phyloP scores from a whole-genome alignment of 1,140 invertebrate genomes.

The Dicyema japonicum region DNA sequence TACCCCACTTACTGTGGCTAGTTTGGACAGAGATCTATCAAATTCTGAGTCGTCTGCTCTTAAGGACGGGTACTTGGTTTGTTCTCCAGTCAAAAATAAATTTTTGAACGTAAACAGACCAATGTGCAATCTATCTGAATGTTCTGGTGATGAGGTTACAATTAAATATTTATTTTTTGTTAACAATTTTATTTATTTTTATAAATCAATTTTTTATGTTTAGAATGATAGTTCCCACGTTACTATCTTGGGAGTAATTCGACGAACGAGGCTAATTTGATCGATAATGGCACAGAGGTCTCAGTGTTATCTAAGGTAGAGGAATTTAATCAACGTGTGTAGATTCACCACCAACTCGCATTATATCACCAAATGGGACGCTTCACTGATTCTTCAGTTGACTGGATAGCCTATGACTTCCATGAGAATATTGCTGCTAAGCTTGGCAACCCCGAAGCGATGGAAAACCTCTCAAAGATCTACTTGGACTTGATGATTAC shows the following conservation, averaged over 20 bases:
- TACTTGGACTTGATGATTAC: conserved; percentile 21
- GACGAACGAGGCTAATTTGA: background rate
- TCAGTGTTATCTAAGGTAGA: too few species aligned
- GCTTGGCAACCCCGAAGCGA: conserved; percentile 24
- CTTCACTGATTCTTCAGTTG: conserved; percentile 17
- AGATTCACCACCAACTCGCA: conserved; percentile 27
- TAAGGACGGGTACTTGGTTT: background rate
- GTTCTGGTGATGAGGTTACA: too few species aligned
- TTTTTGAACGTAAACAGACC: too few species aligned
- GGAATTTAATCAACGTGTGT: background rate
- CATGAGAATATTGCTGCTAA: conserved; percentile 25
- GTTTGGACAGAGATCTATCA: background rate
- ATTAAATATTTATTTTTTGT: too few species aligned
- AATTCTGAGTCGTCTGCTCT: background rate
- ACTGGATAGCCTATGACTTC: conserved; percentile 24
- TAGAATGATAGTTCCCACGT: background rate
- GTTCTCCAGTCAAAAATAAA: too few species aligned
- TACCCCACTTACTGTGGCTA: background rate
- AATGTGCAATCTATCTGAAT: too few species aligned
- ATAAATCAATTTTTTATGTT: conserved; percentile 1
- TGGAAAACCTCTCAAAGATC: conserved; percentile 22
- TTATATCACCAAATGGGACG: conserved; percentile 27
- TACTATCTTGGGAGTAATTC: background rate
- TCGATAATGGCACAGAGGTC: background rate
- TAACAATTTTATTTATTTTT: too few species aligned